Evolutionary conservation across 2,888 invertebrate genomes (phyloP), one percentile per base, ranked within the genome.

Genomic region (Lycophotia porphyrea): DNA sequence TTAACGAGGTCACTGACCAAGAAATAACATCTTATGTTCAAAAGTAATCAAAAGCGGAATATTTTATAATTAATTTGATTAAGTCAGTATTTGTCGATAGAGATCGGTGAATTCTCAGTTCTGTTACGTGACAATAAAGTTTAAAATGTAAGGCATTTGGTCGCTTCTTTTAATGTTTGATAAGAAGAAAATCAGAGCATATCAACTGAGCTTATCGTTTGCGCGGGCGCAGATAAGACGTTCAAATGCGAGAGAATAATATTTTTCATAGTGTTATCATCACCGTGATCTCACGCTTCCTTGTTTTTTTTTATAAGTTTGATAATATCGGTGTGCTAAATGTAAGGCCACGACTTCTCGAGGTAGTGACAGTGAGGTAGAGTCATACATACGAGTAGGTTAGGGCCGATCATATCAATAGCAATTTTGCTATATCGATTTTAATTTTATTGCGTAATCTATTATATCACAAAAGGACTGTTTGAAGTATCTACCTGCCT

Each of bases 1-100:
- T 11, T 65, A 88, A 82, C 76, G 84, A 86, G 89, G 90, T 88
- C 89, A 88, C 73, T 84, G 85, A 85, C 87, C 86, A 87, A 86
- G 78, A 84, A 85, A 84, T 82, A 83, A 68, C 81, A 71, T 79
- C 70, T 83, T 79, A 61, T 69, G 39, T 74, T 84, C 47, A 82
- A 80, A 85, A 81, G 81, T 80, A 71, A 84, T 88, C 83, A 64
- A 87, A 85, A 76, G 68, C 73, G 82, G 78, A 84, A 81, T 85
- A 71, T 81, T 80, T 85, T 80, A 80, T 81, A 74, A 83, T 79
- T 79, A 68, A 31, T 74, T 77, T 81, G 80, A 80, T 85, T 74
- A 70, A 72, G 15, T 39, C 31, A 47, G 49, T 58, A 9, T 70
- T 74, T 63, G 36, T 27, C 36, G 31, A 36, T n/a, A 52, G 5